Conservation (phyloP, 1,140 invertebrate genomes). For the Philaenus spumarius region DNA sequence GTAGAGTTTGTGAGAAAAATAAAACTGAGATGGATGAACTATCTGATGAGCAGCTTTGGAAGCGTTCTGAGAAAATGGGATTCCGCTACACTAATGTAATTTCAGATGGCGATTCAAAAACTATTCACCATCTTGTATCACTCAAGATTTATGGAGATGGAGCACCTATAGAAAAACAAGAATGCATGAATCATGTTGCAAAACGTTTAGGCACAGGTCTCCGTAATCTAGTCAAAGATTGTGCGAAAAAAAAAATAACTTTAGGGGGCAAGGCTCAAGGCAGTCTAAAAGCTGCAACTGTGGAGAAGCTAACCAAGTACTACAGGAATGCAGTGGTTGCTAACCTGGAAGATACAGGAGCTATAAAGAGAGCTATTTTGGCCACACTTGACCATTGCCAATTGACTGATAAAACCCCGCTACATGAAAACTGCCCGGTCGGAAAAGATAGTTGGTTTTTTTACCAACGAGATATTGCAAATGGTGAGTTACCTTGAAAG, state of each 20-base stretch:
- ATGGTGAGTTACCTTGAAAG: too few relatives aligned
- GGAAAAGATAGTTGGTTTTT: slow-evolving; percentile 22
- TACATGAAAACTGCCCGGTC: slow-evolving; percentile 18
- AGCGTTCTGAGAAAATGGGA: slow-evolving; percentile 21
- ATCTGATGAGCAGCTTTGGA: slow-evolving; percentile 28
- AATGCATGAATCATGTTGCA: too few relatives aligned
- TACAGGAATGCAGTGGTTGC: slow-evolving; percentile 10
- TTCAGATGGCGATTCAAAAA: slow-evolving; percentile 30
- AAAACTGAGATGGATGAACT: slow-evolving; percentile 22
- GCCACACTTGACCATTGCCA: slow-evolving; percentile 20
- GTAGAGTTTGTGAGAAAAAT: neutral
- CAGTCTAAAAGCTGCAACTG: slow-evolving; percentile 13
- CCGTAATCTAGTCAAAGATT: slow-evolving; percentile 17
- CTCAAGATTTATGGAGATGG: slow-evolving; percentile 26
- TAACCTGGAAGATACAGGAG: slow-evolving; percentile 3
- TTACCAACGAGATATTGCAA: slow-evolving; percentile 10
- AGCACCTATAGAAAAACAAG: slow-evolving; percentile 19
- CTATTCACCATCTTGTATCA: slow-evolving; percentile 22
- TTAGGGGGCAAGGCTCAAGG: slow-evolving; percentile 16
- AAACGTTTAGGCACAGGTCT: slow-evolving; percentile 29
- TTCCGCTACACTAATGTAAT: slow-evolving; percentile 30
- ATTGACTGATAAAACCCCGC: slow-evolving; percentile 22
- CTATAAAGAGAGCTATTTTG: slow-evolving; percentile 20
- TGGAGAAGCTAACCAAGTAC: slow-evolving; percentile 10
- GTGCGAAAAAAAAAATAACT: slow-evolving; percentile 12